Percentiles rank a stretch among this genome's conserved stretches.
Conservation (phyloP, 2,113 vertebrate species). For the Genyomyrus donnyi region DNA sequence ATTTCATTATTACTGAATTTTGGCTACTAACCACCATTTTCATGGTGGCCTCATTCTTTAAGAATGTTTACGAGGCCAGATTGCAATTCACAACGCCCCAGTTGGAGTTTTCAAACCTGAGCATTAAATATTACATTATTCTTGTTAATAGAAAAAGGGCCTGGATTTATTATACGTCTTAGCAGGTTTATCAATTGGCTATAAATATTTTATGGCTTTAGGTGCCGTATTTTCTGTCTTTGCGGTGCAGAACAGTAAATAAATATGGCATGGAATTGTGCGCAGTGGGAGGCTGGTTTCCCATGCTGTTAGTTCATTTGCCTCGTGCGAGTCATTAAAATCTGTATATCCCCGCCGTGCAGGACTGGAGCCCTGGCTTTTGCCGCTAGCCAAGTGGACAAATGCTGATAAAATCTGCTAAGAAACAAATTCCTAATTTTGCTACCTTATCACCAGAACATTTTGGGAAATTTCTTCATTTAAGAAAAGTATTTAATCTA, state of each 20-base stretch:
- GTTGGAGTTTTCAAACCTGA: background rate
- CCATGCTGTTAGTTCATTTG: constrained; percentile 12
- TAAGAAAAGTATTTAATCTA: background rate
- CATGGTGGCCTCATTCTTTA: background rate
- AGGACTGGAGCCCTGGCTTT: background rate
- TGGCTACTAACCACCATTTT: background rate
- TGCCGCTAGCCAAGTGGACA: background rate
- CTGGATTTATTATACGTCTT: constrained; percentile 39
- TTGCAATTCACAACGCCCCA: background rate
- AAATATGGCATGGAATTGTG: constrained; percentile 3
- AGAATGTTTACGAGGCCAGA: background rate
- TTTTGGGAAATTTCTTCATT: background rate
- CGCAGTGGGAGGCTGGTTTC: background rate
- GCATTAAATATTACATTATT: constrained; percentile 15
- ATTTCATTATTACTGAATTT: background rate
- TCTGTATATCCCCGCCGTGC: background rate
- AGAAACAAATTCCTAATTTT: background rate
- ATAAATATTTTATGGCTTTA: constrained; percentile 41
- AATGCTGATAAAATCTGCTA: background rate
- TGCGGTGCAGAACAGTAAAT: background rate
- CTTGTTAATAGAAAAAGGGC: constrained; percentile 1
- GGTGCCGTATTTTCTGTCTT: background rate
- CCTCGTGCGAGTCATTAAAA: constrained; percentile 17
- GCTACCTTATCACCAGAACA: background rate
- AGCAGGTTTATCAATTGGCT: constrained; percentile 51